Percentiles rank a stretch among this genome's conserved stretches.
phyloP scores from a whole-genome alignment of 1,140 invertebrate genomes.

The Andrena cerasifolii region DNA sequence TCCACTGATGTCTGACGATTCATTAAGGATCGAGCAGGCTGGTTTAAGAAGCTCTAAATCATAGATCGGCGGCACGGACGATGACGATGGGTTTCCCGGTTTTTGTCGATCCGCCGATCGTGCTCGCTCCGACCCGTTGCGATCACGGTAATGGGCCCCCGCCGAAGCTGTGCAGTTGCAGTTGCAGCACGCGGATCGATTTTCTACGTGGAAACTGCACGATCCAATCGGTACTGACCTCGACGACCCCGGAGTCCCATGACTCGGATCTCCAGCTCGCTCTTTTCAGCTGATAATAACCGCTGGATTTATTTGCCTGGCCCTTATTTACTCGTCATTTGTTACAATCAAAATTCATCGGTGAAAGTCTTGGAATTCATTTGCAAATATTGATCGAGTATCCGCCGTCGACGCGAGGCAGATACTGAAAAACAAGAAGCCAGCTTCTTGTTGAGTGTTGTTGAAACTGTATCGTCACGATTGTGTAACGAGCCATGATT shows the following conservation, averaged over 20 bases:
- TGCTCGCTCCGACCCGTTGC: conserved; percentile 50
- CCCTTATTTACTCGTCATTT: neutral
- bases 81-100: conserved; percentile 57
- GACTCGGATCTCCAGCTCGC: conserved; percentile 40
- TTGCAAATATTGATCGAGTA: too few relatives aligned
- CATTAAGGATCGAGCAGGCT: conserved; percentile 37
- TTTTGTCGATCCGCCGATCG: conserved; percentile 57
- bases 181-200: conserved; percentile 66
- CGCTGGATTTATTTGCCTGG: conserved; percentile 12
- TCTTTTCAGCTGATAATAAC: conserved; percentile 51
- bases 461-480: conserved; percentile 3
- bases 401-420: too few relatives aligned
- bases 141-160: conserved; percentile 55
- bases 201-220: conserved; percentile 68
- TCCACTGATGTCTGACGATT: conserved; percentile 21
- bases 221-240: conserved; percentile 62
- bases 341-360: neutral
- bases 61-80: conserved; percentile 29
- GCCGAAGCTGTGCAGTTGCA: conserved; percentile 48
- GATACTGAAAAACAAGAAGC: too few relatives aligned
- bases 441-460: too few relatives aligned
- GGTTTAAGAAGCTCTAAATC: conserved; percentile 41
- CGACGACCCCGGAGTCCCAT: conserved; percentile 53
- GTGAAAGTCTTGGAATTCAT: neutral
- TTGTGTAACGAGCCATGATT: conserved; percentile 41